These are phyloP conservation scores for Natrix natrix DNA, from an alignment of 2,797 vertebrate species.

Conservation along the genomic window DNA sequence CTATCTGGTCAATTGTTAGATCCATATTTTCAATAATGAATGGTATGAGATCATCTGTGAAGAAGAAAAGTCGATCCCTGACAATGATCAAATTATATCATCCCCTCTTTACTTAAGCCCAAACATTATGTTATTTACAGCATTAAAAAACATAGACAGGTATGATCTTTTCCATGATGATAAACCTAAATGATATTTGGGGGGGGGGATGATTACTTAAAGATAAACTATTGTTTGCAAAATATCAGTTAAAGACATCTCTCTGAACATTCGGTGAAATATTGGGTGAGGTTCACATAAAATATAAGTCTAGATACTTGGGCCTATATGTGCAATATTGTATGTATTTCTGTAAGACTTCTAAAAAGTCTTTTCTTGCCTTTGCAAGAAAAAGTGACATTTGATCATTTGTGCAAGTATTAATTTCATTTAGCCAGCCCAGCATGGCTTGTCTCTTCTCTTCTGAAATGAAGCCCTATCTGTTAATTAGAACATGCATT, in stretches of 20 bases:
- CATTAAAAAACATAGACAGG: background rate
- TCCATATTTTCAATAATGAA: background rate
- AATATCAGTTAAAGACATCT: background rate
- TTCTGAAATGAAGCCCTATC: slow-evolving; percentile 51
- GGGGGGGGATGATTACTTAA: background rate
- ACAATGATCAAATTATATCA: background rate
- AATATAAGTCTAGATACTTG: background rate
- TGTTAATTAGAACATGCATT: slow-evolving; percentile 52
- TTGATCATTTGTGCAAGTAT: slow-evolving; percentile 22
- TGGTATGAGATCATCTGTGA: background rate
- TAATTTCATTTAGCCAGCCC: slow-evolving; percentile 17
- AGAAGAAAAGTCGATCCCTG: background rate
- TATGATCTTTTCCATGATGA: background rate
- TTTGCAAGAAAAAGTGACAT: background rate
- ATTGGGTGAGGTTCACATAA: background rate
- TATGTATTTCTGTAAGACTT: background rate
- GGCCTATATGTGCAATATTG: background rate
- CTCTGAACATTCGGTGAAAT: background rate
- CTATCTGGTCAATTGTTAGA: background rate
- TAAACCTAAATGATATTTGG: background rate
- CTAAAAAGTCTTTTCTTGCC: background rate
- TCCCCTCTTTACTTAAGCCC: background rate
- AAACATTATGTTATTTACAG: background rate
- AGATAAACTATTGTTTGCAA: background rate
- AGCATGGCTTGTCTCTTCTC: slow-evolving; percentile 24